Evolutionary conservation across 1,140 invertebrate genomes (phyloP), one percentile per base, ranked within the genome.

Genomic region (Platyscapa corneri): DNA sequence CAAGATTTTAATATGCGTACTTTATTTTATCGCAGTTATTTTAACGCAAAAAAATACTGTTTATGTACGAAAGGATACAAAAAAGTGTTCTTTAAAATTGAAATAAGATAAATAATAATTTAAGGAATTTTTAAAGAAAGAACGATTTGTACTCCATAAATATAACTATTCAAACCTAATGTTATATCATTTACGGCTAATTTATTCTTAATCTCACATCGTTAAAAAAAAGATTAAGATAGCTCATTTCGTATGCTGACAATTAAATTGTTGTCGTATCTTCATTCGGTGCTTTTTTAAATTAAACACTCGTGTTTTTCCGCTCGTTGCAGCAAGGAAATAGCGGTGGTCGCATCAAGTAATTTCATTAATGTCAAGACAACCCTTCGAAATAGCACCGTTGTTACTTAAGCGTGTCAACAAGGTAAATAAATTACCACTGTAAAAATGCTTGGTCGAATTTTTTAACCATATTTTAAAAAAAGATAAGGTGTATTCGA

Each of bases 361-460:
- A 49, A 82, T 72, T 82, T 82, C 46, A 82, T 82, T 82, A 82
- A 53, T 46, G 80, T 34, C 67, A 82, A 74, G 70, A 42, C 70
- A 37, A 27, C 7, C 18, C 80, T 80, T 23, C 27, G 1, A 8
- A 46, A 1, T 37, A 27, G 12, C 32, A 30, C 23, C 18, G 27
- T 5, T n/a, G 70, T 74, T 42, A 74, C 1, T 74, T 10, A 74
- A 42, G 27, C 0, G 3, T n/a, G 23, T 42, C 70, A 42, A 14
- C 8, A n/a, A 74, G 37, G 37, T n/a, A 42, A 37, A 76, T 64
- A 84, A 64, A 77, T 84, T 84, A 67, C 30, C 60, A 39, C 56
- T 74, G 20, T 60, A 23, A 27, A 60, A 60, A 23, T 60, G 56
- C 27, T 27, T 60, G 56, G 16, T 27, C 27, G 20, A 60, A 60